Percentiles rank a stretch among this genome's conserved stretches.
phyloP scores from a whole-genome alignment of 2,797 vertebrate species.

The Coilia nasus region DNA sequence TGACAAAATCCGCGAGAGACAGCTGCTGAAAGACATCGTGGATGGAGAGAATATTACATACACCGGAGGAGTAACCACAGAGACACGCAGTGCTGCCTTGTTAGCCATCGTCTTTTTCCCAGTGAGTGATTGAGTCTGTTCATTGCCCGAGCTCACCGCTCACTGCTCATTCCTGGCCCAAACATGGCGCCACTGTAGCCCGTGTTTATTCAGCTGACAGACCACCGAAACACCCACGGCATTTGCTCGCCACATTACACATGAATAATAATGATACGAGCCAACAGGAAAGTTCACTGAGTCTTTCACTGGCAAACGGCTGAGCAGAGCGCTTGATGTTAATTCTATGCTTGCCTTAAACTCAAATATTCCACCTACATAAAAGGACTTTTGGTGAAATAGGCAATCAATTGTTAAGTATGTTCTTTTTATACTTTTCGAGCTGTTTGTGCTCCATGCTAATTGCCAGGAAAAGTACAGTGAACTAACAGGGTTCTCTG shows the following conservation, averaged over 20 bases:
- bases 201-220: neutral
- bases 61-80: neutral
- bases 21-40: neutral
- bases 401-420: neutral
- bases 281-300: neutral
- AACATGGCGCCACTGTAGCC: neutral
- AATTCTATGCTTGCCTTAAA: neutral
- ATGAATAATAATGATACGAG: neutral
- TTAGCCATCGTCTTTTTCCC: neutral
- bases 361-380: neutral
- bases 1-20: neutral
- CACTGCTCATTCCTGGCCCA: neutral
- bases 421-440: neutral
- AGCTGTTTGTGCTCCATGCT: neutral
- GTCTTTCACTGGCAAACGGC: neutral
- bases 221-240: neutral
- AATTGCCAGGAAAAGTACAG: neutral
- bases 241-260: neutral
- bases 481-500: neutral
- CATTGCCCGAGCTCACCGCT: neutral
- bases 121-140: constrained; percentile 7
- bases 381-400: neutral
- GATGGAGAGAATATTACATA: constrained; percentile 2
- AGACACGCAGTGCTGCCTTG: neutral
- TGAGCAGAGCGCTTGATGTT: neutral